Evolutionary conservation across 2,113 vertebrate genomes (phyloP).

Genomic region (Phycodurus eques): DNA sequence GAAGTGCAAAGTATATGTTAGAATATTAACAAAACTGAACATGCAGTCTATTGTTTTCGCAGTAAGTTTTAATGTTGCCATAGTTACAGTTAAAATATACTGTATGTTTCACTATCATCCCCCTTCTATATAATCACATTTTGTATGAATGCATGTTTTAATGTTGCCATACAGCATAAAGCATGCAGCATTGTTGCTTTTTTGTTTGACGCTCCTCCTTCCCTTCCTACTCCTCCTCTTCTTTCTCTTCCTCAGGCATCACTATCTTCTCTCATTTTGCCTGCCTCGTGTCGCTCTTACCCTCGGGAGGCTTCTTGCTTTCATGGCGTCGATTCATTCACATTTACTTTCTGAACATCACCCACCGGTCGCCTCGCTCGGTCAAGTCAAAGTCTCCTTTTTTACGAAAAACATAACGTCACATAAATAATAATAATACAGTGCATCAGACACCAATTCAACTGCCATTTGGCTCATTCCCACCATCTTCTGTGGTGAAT

Average conservation of each 20-base stretch:
- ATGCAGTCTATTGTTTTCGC: no score
- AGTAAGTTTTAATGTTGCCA: no score
- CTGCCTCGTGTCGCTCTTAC: neutral
- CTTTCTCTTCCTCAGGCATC: neutral
- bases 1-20: no score
- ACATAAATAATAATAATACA: constrained; percentile 26
- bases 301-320: neutral
- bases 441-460: constrained; percentile 24
- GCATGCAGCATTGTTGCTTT: neutral
- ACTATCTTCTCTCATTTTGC: neutral
- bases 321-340: neutral
- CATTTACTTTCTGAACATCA: constrained; percentile 13
- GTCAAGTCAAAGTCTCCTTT: constrained; percentile 25
- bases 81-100: no score
- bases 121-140: neutral
- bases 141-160: neutral
- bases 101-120: neutral
- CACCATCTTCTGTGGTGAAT: constrained; percentile 22
- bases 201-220: neutral
- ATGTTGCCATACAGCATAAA: neutral
- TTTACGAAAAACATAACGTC: constrained; percentile 29
- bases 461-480: constrained; percentile 20
- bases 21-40: no score
- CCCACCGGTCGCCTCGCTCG: constrained; percentile 20
- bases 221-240: neutral